These are phyloP conservation scores for Scelioninae gen. 1 DNA, from an alignment of 2,888 invertebrate species.

Conservation along the genomic window DNA sequence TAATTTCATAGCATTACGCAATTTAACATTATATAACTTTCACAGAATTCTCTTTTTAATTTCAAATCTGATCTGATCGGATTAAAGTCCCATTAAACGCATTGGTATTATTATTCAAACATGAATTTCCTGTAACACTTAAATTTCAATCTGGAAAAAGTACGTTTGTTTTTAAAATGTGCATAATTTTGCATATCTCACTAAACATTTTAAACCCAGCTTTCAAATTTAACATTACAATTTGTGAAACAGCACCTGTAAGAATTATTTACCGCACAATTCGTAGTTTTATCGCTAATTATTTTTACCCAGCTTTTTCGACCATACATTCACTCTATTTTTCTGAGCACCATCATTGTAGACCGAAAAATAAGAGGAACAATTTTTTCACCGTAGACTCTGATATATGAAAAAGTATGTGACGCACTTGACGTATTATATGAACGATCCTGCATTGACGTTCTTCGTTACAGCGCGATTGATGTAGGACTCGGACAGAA, in stretches of 20 bases:
- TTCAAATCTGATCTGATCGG: constrained; percentile 23
- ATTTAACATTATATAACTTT: constrained; percentile 5
- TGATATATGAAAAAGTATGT: constrained; percentile 57
- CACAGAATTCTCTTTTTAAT: constrained; percentile 21
- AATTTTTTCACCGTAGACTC: constrained; percentile 30
- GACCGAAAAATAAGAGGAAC: constrained; percentile 35
- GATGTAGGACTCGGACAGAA: constrained; percentile 55
- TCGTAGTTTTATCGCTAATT: constrained; percentile 19
- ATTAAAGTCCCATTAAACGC: constrained; percentile 36
- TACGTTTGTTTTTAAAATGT: constrained; percentile 17
- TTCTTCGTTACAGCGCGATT: constrained; percentile 64
- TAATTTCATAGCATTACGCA: constrained; percentile 1
- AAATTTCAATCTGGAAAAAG: constrained; percentile 12
- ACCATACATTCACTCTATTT: constrained; percentile 19
- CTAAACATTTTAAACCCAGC: background rate
- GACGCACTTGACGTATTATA: constrained; percentile 60
- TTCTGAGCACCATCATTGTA: constrained; percentile 12
- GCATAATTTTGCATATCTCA: constrained; percentile 3
- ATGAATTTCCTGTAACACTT: constrained; percentile 3
- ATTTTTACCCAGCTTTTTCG: constrained; percentile 12
- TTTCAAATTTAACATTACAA: constrained; percentile 1
- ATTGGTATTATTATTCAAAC: constrained; percentile 31
- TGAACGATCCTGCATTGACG: constrained; percentile 57
- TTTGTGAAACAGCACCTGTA: background rate
- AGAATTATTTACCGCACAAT: background rate